Evolutionary conservation across 2,797 vertebrate genomes (phyloP), one percentile per base, ranked within the genome.

Genomic region (Antennarius maculatus): DNA sequence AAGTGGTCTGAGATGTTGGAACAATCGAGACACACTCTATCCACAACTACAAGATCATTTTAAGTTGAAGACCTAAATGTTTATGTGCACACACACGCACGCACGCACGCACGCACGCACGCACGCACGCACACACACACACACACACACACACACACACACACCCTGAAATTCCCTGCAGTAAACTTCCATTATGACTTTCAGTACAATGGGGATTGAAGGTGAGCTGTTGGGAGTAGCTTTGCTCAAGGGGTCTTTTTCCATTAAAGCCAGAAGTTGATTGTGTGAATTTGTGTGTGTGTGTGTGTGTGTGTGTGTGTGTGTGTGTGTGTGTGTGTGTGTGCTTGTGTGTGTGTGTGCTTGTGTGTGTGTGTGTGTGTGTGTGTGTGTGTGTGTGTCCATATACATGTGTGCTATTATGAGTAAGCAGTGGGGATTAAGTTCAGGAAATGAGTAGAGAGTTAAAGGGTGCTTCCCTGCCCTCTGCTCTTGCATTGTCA

Each of bases 391-490:
- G 41, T 59, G 39, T 71, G 76, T 72, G 61, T 77, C 66, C 61
- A 74, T 56, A 74, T 79, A 75, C 31, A 31, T 79, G 76, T 68
- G 76, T 80, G 80, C 86, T 83, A 87, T 87, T 88, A 87, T 93
- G 89, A 87, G 89, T 89, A 91, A 90, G 90, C 92, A 90, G 93
- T 93, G 88, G 94, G 93, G 92, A 94, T 95, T 94, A 94, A 92
- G 93, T 92, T 83, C 89, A 94, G 93, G 93, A 94, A 96, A 94
- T 90, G 85, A 92, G 90, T 88, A 84, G 90, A 88, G 91, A 83
- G 79, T 89, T 91, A 86, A 88, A 80, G 85, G 86, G 88, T 82
- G 82, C 84, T 87, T 84, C 86, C 86, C 88, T 88, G 78, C 85
- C 81, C 84, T 85, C 81, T 76, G 79, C 83, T 79, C 66, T 58